These are phyloP conservation scores for Andrena fulva DNA, from an alignment of 2,888 invertebrate genomes.

Conservation along the genomic window DNA sequence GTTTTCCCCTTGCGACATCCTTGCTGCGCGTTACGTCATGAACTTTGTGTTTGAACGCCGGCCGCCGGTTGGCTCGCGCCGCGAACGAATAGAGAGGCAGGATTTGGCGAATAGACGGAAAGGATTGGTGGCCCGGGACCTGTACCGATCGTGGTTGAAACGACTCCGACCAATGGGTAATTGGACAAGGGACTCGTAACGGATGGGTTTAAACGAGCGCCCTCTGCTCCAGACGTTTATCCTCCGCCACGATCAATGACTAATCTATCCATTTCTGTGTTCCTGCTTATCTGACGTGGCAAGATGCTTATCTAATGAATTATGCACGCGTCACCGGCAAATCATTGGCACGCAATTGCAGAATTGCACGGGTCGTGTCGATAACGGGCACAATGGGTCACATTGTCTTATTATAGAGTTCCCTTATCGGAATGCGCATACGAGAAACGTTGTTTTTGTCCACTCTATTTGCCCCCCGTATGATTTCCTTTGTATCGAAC, in stretches of 20 bases:
- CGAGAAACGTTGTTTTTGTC: constrained; percentile 21
- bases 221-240: constrained; percentile 27
- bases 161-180: constrained; percentile 22
- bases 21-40: constrained; percentile 22
- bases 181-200: not conserved
- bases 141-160: not conserved
- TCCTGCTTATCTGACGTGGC: constrained; percentile 58
- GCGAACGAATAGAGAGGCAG: constrained; percentile 15
- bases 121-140: constrained; percentile 15
- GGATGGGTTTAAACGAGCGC: constrained; percentile 12
- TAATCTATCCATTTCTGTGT: constrained; percentile 26
- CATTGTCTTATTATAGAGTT: constrained; percentile 25
- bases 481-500: constrained; percentile 5
- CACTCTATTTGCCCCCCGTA: not conserved
- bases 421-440: constrained; percentile 28
- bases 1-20: constrained; percentile 8
- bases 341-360: constrained; percentile 39
- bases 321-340: constrained; percentile 38
- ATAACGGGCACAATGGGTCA: constrained; percentile 38
- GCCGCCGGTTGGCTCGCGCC: constrained; percentile 24
- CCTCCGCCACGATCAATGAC: constrained; percentile 1
- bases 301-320: constrained; percentile 58
- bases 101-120: not conserved
- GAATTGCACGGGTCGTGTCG: constrained; percentile 11
- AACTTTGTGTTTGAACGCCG: constrained; percentile 41